These are phyloP conservation scores for Meiosimyza platycephala DNA, from an alignment of 2,888 invertebrate genomes.

Conservation along the genomic window DNA sequence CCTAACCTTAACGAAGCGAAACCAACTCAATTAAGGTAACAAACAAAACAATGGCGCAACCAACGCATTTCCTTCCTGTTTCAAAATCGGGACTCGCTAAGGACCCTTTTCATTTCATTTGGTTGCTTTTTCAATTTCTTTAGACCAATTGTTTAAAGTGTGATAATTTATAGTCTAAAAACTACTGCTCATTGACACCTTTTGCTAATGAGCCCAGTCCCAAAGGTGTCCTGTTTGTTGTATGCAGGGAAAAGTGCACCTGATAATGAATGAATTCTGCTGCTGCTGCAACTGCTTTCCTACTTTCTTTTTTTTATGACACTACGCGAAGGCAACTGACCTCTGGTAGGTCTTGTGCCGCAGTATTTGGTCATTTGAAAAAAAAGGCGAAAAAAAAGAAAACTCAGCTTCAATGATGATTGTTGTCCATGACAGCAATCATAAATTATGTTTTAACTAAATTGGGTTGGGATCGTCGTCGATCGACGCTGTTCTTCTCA, in stretches of 20 bases:
- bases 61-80: conserved; percentile 16
- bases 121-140: too few relatives aligned
- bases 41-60: neutral
- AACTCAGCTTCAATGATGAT: conserved; percentile 15
- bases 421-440: conserved; percentile 14
- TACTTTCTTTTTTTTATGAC: neutral
- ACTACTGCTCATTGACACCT: conserved; percentile 5
- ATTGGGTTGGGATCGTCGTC: conserved; percentile 17
- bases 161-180: conserved; percentile 28
- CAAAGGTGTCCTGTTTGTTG: neutral
- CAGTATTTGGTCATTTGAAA: neutral
- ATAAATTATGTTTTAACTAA: conserved; percentile 35
- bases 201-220: neutral
- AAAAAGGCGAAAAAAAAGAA: neutral
- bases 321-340: conserved; percentile 18
- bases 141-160: conserved; percentile 1
- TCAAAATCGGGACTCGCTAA: neutral
- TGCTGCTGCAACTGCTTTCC: neutral
- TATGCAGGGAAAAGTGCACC: conserved; percentile 8
- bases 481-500: conserved; percentile 6
- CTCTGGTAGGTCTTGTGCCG: conserved; percentile 18
- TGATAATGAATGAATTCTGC: conserved; percentile 27
- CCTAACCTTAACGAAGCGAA: conserved; percentile 3
- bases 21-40: conserved; percentile 7
- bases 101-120: neutral